Evolutionary conservation across 2,113 vertebrate genomes (phyloP).

Genomic region (Otis tarda): DNA sequence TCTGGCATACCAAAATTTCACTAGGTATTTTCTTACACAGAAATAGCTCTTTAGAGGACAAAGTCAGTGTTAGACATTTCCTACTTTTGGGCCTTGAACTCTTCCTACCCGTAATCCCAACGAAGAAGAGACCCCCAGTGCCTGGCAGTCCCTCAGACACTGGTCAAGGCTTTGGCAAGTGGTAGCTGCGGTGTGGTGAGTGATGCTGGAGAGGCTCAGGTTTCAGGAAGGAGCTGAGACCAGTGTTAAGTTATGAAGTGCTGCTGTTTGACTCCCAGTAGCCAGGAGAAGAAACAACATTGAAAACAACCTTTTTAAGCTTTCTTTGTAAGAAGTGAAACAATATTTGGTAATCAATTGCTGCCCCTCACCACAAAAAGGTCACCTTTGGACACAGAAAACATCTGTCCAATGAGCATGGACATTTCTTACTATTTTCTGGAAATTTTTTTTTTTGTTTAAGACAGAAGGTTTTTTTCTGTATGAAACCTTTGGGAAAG

Average conservation of each 20-base stretch:
- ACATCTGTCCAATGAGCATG: not conserved
- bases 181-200: not conserved
- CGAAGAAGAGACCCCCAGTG: not conserved
- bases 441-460: not conserved
- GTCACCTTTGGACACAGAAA: not conserved
- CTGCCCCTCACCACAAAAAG: not conserved
- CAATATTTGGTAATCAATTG: not conserved
- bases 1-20: not conserved
- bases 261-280: not conserved
- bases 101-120: not conserved
- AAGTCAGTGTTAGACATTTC: not conserved
- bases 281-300: not conserved
- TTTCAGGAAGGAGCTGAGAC: not conserved
- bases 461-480: not conserved
- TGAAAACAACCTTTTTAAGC: not conserved
- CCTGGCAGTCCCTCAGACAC: not conserved
- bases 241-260: not conserved
- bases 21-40: not conserved
- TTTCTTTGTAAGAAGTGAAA: not conserved
- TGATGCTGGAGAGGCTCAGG: not conserved
- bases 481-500: not conserved
- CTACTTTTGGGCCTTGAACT: not conserved
- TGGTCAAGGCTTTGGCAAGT: not conserved
- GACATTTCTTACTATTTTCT: not conserved
- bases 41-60: not conserved